These are phyloP conservation scores for Gadus macrocephalus DNA, from an alignment of 2,113 vertebrate genomes.

Conservation along the genomic window DNA sequence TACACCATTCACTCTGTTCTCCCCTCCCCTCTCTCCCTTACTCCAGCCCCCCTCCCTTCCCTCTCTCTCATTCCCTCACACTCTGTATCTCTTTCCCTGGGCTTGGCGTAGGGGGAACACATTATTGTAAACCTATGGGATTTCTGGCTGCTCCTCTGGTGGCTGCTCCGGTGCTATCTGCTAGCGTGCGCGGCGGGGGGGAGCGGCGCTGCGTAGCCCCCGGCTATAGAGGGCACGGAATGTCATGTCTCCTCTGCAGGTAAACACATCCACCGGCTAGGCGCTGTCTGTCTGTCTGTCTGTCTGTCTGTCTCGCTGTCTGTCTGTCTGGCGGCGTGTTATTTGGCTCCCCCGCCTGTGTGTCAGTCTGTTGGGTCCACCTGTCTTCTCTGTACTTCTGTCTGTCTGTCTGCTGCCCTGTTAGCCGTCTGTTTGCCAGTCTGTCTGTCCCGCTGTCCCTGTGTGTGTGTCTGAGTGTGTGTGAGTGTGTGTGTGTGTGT, in stretches of 20 bases:
- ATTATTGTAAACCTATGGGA: conserved; percentile 53
- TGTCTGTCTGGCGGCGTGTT: conserved; percentile 5
- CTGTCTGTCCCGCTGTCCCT: background rate
- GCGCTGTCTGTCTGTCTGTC: conserved; percentile 29
- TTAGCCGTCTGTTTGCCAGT: background rate
- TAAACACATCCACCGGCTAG: conserved; percentile 56
- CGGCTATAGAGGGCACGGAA: conserved; percentile 71
- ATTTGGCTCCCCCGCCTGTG: conserved; percentile 1
- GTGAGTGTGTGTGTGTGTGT: background rate
- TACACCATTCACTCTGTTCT: conserved; percentile 34
- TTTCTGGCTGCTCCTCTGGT: conserved; percentile 41
- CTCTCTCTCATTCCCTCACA: conserved; percentile 32
- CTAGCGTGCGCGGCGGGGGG: conserved; percentile 51
- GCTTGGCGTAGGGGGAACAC: conserved; percentile 31
- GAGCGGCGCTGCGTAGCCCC: conserved; percentile 62
- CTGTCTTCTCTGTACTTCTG: conserved; percentile 8
- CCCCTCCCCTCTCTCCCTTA: conserved; percentile 16
- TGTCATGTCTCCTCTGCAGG: conserved; percentile 78
- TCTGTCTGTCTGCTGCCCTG: background rate
- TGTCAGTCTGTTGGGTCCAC: conserved; percentile 1
- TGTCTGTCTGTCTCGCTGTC: background rate
- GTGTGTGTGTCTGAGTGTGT: background rate
- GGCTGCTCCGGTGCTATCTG: conserved; percentile 38
- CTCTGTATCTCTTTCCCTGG: conserved; percentile 5
- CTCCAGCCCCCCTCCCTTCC: conserved; percentile 4